Conservation (phyloP, 2,113 vertebrate species). For the Albula goreensis region DNA sequence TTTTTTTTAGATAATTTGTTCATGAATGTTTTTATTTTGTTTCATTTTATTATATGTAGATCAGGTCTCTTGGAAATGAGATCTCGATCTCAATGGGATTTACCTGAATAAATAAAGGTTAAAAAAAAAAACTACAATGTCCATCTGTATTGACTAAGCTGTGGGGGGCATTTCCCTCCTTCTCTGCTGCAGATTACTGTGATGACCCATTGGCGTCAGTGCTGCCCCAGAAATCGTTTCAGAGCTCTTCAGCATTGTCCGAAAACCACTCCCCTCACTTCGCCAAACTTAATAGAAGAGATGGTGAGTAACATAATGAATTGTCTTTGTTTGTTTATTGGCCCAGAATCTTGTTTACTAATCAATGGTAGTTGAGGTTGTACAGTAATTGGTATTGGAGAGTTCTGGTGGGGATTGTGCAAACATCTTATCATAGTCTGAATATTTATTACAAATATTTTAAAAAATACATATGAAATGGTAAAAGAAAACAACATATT, state of each 20-base stretch:
- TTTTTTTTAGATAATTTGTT: too few relatives aligned
- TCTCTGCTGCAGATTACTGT: conserved; percentile 80
- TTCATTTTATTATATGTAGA: too few relatives aligned
- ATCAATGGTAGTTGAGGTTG: neutral
- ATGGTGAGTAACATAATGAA: conserved; percentile 75
- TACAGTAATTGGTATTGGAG: neutral
- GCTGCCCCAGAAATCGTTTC: conserved; percentile 82
- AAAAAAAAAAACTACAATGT: too few relatives aligned
- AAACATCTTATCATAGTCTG: neutral
- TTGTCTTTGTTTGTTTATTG: neutral
- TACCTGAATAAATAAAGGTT: too few relatives aligned
- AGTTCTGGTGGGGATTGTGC: neutral
- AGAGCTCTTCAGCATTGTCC: conserved; percentile 87
- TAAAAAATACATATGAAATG: neutral
- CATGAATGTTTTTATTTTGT: too few relatives aligned
- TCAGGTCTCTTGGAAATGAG: too few relatives aligned
- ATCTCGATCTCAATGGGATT: too few relatives aligned
- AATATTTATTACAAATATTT: neutral
- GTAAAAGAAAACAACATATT: neutral
- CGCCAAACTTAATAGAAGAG: conserved; percentile 88
- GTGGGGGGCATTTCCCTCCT: neutral
- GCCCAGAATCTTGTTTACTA: conserved; percentile 1
- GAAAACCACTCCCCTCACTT: conserved; percentile 81
- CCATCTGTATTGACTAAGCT: neutral
- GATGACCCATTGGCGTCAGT: conserved; percentile 78